These are phyloP conservation scores for Chiloscyllium punctatum DNA, from an alignment of 2,797 vertebrate genomes.

Conservation along the genomic window DNA sequence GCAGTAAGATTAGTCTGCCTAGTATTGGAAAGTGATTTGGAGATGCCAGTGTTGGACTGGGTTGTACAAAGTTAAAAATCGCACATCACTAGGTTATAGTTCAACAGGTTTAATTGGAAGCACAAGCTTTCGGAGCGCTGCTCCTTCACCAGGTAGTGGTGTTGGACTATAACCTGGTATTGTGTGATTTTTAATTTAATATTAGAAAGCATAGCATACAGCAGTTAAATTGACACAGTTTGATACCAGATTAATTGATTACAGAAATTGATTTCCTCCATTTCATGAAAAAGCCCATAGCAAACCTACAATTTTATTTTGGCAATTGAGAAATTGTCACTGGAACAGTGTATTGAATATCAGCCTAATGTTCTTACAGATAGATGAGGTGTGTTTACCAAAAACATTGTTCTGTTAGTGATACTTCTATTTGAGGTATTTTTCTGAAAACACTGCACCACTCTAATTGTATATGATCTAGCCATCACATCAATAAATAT, in stretches of 20 bases:
- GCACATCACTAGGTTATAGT: too few relatives aligned
- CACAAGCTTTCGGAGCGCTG: too few relatives aligned
- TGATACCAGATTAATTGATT: background rate
- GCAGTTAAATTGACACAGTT: background rate
- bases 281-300: background rate
- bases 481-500: too few relatives aligned
- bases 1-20: background rate
- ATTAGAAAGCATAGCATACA: too few relatives aligned
- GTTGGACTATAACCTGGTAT: too few relatives aligned
- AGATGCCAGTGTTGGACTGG: too few relatives aligned
- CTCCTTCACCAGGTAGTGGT: too few relatives aligned
- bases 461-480: background rate
- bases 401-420: background rate
- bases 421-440: background rate
- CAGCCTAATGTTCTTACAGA: background rate
- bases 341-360: background rate
- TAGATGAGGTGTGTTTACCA: background rate
- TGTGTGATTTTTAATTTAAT: background rate
- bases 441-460: background rate
- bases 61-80: too few relatives aligned
- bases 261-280: background rate
- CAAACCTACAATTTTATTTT: background rate
- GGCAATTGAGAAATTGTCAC: background rate
- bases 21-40: too few relatives aligned
- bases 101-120: too few relatives aligned